These are phyloP conservation scores for Centruroides sculpturatus DNA, from an alignment of 1,140 invertebrate species.

Conservation along the genomic window DNA sequence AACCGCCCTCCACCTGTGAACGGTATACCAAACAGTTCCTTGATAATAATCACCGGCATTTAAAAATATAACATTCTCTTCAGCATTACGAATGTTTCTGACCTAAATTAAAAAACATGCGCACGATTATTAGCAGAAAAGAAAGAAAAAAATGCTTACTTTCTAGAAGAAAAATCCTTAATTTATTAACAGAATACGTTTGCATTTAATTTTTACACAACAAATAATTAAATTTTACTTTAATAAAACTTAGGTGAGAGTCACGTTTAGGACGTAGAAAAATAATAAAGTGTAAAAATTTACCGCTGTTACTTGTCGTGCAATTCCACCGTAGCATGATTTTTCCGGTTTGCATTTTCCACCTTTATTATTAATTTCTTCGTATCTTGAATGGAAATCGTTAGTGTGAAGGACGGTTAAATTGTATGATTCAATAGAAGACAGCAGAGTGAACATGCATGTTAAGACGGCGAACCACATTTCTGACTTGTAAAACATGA, in stretches of 20 bases:
- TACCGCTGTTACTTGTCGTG: conserved; percentile 49
- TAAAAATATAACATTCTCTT: conserved; percentile 49
- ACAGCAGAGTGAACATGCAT: too few relatives aligned
- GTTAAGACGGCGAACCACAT: too few relatives aligned
- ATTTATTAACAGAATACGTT: too few relatives aligned
- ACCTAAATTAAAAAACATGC: conserved; percentile 13
- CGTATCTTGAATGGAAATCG: conserved; percentile 74
- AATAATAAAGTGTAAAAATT: conserved; percentile 16
- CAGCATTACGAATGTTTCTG: conserved; percentile 33
- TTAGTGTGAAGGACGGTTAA: conserved; percentile 75
- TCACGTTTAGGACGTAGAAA: too few relatives aligned
- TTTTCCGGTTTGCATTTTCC: conserved; percentile 40
- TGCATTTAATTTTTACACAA: too few relatives aligned
- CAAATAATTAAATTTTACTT: too few relatives aligned
- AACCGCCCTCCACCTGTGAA: conserved; percentile 59
- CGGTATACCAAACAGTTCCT: conserved; percentile 65
- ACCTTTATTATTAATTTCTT: conserved; percentile 50
- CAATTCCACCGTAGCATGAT: conserved; percentile 65
- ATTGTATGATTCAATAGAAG: conserved; percentile 22
- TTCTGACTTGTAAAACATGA: too few relatives aligned
- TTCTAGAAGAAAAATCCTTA: not conserved
- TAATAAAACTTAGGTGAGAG: too few relatives aligned
- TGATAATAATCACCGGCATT: conserved; percentile 84
- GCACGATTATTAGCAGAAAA: not conserved
- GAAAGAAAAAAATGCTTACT: not conserved